These are phyloP conservation scores for Thaleichthys pacificus DNA, from an alignment of 2,797 vertebrate genomes.

Conservation along the genomic window DNA sequence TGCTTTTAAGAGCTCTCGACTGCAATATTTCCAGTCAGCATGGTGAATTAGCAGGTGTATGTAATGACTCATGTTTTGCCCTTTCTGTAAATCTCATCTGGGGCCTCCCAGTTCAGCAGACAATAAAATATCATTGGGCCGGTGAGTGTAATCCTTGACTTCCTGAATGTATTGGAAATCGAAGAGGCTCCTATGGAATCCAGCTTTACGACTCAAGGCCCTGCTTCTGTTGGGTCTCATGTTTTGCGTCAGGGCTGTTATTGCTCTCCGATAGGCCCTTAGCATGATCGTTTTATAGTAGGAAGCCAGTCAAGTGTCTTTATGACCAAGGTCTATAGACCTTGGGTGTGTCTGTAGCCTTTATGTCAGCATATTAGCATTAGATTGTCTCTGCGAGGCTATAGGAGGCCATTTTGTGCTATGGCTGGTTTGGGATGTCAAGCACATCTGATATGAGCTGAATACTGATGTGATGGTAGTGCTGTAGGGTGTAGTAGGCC, in stretches of 20 bases:
- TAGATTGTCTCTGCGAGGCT: conserved; percentile 12
- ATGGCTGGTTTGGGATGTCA: conserved; percentile 32
- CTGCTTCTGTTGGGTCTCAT: conserved; percentile 24
- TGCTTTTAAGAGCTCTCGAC: not conserved
- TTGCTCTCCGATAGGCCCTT: conserved; percentile 42
- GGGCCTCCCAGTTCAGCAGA: conserved; percentile 59
- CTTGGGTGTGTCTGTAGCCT: conserved; percentile 15
- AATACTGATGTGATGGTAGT: not conserved
- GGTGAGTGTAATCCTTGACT: conserved; percentile 58
- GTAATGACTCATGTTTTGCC: conserved; percentile 59
- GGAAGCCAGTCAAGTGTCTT: conserved; percentile 56
- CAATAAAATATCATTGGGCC: conserved; percentile 64
- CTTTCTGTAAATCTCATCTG: conserved; percentile 47
- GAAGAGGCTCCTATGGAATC: conserved; percentile 48
- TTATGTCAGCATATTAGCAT: conserved; percentile 43
- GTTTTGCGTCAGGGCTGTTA: conserved; percentile 32
- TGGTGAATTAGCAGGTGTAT: conserved; percentile 45
- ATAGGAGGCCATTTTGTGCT: conserved; percentile 26
- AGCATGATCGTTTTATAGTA: conserved; percentile 51
- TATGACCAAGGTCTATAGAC: conserved; percentile 24
- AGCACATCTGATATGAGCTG: not conserved
- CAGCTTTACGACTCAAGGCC: conserved; percentile 58
- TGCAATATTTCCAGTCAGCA: conserved; percentile 37
- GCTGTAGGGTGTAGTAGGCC: not conserved
- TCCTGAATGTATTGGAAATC: conserved; percentile 64